Evolutionary conservation across 2,888 invertebrate genomes (phyloP).

Genomic region (Drosophila recens): DNA sequence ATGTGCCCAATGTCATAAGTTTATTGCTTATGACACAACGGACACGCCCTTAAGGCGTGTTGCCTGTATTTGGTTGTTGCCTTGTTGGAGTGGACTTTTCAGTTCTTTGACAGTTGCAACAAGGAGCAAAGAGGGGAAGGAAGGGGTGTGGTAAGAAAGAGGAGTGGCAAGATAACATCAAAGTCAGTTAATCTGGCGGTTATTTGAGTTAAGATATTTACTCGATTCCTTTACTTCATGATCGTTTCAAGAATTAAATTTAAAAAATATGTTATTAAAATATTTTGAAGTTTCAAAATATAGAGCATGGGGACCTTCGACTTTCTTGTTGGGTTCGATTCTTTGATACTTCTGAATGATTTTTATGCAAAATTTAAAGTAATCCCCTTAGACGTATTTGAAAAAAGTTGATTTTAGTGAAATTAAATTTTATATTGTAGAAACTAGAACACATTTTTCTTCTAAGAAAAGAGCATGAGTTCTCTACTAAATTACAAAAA

Average conservation of each 20-base stretch:
- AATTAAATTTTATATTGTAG: no score
- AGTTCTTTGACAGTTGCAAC: conserved; percentile 16
- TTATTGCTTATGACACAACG: conserved; percentile 45
- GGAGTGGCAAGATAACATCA: conserved; percentile 11
- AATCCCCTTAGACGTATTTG: no score
- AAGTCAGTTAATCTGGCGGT: not conserved
- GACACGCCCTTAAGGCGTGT: conserved; percentile 63
- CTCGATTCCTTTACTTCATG: not conserved
- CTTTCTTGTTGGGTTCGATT: no score
- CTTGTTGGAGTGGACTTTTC: not conserved
- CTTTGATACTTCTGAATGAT: no score
- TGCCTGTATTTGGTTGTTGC: conserved; percentile 2
- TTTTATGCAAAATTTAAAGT: no score
- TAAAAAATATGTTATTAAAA: no score
- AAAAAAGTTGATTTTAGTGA: no score
- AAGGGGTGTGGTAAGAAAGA: not conserved
- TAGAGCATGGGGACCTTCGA: no score
- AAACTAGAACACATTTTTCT: no score
- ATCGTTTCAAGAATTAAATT: not conserved
- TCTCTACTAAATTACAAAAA: no score
- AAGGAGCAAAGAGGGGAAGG: not conserved
- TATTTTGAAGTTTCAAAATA: no score
- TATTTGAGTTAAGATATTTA: not conserved
- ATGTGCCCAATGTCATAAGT: conserved; percentile 65
- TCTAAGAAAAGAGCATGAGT: no score